A percentile compares a stretch with the other conserved stretches of the same genome.
These are phyloP conservation scores for Xestia xanthographa DNA, from an alignment of 2,888 invertebrate species.

Conservation along the genomic window DNA sequence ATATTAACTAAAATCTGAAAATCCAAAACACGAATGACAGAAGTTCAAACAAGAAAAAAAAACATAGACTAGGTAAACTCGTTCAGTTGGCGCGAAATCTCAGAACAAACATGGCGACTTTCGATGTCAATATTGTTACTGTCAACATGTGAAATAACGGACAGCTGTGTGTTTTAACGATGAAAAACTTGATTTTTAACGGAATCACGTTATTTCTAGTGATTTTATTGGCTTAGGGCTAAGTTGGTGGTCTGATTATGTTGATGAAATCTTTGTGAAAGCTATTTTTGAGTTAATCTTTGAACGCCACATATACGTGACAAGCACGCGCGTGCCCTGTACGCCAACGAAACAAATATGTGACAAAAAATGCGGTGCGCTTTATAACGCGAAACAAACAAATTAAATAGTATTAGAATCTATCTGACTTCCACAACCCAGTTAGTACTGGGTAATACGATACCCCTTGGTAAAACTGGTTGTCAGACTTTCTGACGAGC, in stretches of 20 bases:
- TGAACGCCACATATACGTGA: no score
- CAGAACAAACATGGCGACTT: slow-evolving; percentile 64
- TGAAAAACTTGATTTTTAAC: slow-evolving; percentile 57
- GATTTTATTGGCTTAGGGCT: slow-evolving; percentile 17
- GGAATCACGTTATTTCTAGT: slow-evolving; percentile 39
- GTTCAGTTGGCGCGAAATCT: slow-evolving; percentile 67
- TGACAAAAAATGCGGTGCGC: no score
- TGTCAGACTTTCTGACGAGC: no score
- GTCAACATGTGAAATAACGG: slow-evolving; percentile 58
- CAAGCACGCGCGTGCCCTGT: no score
- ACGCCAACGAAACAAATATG: no score
- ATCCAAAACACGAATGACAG: slow-evolving; percentile 42
- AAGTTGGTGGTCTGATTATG: slow-evolving; percentile 53
- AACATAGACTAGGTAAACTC: slow-evolving; percentile 61
- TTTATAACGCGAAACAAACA: no score
- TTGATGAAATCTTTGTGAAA: not conserved
- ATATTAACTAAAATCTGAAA: slow-evolving; percentile 34
- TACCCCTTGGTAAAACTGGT: no score
- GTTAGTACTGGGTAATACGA: no score
- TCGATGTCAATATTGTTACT: slow-evolving; percentile 63
- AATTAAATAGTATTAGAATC: no score
- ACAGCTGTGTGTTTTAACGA: slow-evolving; percentile 32
- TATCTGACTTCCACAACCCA: no score
- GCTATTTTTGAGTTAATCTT: not conserved
- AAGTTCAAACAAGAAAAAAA: slow-evolving; percentile 53